These are phyloP conservation scores for Chaenogobius annularis DNA, from an alignment of 2,113 vertebrate genomes.

Conservation along the genomic window DNA sequence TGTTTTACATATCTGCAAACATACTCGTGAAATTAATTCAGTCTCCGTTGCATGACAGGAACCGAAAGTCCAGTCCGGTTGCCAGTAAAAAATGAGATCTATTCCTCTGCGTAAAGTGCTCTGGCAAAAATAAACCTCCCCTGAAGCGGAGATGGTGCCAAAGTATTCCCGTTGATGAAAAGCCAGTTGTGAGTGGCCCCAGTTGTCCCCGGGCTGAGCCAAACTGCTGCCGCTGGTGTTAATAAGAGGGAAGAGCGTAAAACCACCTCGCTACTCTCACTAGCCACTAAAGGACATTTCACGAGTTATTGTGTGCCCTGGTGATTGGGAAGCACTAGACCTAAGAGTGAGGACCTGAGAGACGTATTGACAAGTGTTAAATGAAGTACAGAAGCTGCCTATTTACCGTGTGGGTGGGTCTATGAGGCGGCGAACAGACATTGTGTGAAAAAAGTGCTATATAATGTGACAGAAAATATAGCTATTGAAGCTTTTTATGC, in stretches of 20 bases:
- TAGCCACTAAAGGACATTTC: slow-evolving; percentile 52
- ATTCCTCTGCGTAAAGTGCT: slow-evolving; percentile 49
- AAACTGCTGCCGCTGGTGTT: slow-evolving; percentile 45
- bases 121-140: slow-evolving; percentile 54
- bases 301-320: slow-evolving; percentile 46
- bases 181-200: slow-evolving; percentile 60
- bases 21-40: slow-evolving; percentile 22
- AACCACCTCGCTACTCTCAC: slow-evolving; percentile 35
- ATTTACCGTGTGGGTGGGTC: not conserved
- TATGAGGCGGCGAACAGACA: too few species aligned
- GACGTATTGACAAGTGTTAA: not conserved
- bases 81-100: slow-evolving; percentile 40
- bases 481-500: too few species aligned
- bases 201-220: slow-evolving; percentile 38
- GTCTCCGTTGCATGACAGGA: slow-evolving; percentile 12
- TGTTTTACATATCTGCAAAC: slow-evolving; percentile 43
- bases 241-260: slow-evolving; percentile 52
- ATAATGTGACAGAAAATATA: too few species aligned
- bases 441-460: too few species aligned
- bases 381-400: not conserved
- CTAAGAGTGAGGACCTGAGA: not conserved
- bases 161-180: slow-evolving; percentile 58
- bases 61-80: not conserved
- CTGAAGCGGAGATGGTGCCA: slow-evolving; percentile 32
- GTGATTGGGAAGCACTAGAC: slow-evolving; percentile 5